These are phyloP conservation scores for Phaetusa simplex DNA, from an alignment of 2,113 vertebrate genomes.

Conservation along the genomic window DNA sequence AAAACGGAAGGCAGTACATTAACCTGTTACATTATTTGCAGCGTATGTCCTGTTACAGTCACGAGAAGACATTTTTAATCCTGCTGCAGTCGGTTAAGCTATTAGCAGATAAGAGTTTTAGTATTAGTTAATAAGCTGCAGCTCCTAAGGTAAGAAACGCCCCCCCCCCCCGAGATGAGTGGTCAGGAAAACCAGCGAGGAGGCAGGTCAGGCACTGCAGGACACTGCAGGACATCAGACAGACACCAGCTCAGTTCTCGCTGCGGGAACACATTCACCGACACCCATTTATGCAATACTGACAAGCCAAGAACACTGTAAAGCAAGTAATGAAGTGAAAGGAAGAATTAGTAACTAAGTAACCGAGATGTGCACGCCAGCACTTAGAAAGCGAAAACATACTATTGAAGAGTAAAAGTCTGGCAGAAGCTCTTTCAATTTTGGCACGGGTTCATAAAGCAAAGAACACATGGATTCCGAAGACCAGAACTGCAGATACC, in stretches of 20 bases:
- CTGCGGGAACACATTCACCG: background rate
- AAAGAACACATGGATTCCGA: background rate
- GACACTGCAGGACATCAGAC: background rate
- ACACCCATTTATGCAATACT: background rate
- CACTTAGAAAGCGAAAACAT: background rate
- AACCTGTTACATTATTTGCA: background rate
- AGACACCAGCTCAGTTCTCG: background rate
- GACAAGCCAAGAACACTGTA: background rate
- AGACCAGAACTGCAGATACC: background rate
- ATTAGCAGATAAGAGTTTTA: background rate
- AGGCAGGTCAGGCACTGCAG: background rate
- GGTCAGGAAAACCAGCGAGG: background rate
- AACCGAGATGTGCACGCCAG: background rate
- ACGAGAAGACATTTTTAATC: background rate
- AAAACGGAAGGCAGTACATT: background rate
- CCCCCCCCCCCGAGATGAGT: accelerated
- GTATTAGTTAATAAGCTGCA: background rate
- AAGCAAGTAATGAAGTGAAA: background rate
- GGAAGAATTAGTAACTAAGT: background rate
- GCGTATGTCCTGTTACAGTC: background rate
- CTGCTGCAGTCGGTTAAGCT: background rate
- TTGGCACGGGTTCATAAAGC: background rate
- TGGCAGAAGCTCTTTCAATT: background rate
- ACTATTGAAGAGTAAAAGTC: background rate
- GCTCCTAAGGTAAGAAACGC: background rate